Conservation (phyloP, 2,888 invertebrate species). For the Schizotus pectinicornis region DNA sequence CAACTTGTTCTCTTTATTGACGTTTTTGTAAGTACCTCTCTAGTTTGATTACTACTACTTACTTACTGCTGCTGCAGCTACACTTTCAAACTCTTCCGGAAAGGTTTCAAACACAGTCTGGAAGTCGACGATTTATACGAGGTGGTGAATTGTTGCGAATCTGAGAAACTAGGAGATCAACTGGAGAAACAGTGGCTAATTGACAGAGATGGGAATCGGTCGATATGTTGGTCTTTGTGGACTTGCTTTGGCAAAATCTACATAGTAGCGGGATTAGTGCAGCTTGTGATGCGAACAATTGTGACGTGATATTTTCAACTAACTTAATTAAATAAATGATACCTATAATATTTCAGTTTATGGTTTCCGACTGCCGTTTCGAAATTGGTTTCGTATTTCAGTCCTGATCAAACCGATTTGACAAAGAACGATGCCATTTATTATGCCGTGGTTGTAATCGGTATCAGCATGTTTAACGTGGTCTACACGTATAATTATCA, state of each 20-base stretch:
- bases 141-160: constrained; percentile 61
- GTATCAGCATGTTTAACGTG: constrained; percentile 73
- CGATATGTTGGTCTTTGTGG: constrained; percentile 40
- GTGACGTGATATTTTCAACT: constrained; percentile 33
- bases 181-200: constrained; percentile 53
- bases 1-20: constrained; percentile 6
- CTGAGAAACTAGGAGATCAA: constrained; percentile 60
- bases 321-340: background rate
- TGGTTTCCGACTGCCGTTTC: constrained; percentile 61
- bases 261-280: constrained; percentile 32
- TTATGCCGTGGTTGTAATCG: constrained; percentile 74
- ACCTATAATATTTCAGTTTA: constrained; percentile 24
- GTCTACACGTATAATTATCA: constrained; percentile 75
- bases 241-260: constrained; percentile 41
- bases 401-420: constrained; percentile 5
- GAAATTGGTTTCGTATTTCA: constrained; percentile 67
- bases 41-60: too few species aligned
- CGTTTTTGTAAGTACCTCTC: constrained; percentile 12
- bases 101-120: constrained; percentile 68
- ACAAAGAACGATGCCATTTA: constrained; percentile 64
- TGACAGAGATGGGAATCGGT: constrained; percentile 31
- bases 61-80: background rate
- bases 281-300: constrained; percentile 31
- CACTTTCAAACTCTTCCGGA: constrained; percentile 58
- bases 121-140: constrained; percentile 66